Percentiles rank a stretch among this genome's conserved stretches.
Evolutionary conservation across 2,888 invertebrate genomes (phyloP).

Genomic region (Lochmaea crataegi): DNA sequence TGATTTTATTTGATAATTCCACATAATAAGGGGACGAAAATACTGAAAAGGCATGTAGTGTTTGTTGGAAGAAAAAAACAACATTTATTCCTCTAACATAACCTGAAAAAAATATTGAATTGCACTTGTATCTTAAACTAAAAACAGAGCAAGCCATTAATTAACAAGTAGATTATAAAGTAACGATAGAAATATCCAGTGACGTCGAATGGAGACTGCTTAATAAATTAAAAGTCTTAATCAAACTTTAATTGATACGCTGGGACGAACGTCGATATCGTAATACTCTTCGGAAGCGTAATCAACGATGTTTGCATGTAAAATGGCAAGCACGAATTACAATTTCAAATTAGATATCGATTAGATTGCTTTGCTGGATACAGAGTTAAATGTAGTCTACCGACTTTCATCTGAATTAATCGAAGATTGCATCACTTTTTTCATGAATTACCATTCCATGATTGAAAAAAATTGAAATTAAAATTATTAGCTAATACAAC

Average conservation of each 20-base stretch:
- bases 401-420: neutral
- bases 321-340: constrained; percentile 15
- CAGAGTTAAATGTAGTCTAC: neutral
- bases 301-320: constrained; percentile 22
- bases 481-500: too few relatives aligned
- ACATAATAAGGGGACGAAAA: too few relatives aligned
- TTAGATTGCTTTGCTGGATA: constrained; percentile 13
- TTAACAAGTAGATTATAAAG: neutral
- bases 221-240: neutral
- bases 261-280: constrained; percentile 14
- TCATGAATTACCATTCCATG: too few relatives aligned
- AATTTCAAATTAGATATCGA: constrained; percentile 30
- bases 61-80: too few relatives aligned
- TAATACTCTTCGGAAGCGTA: constrained; percentile 14
- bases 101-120: neutral
- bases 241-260: constrained; percentile 25
- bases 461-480: too few relatives aligned
- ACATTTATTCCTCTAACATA: too few relatives aligned
- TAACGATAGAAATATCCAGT: neutral
- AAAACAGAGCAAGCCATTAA: neutral
- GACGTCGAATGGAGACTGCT: neutral
- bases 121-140: neutral
- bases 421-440: neutral
- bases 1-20: too few relatives aligned
- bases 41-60: too few relatives aligned